phyloP scores from a whole-genome alignment of 2,113 vertebrate species.

The Regulus satrapa region DNA sequence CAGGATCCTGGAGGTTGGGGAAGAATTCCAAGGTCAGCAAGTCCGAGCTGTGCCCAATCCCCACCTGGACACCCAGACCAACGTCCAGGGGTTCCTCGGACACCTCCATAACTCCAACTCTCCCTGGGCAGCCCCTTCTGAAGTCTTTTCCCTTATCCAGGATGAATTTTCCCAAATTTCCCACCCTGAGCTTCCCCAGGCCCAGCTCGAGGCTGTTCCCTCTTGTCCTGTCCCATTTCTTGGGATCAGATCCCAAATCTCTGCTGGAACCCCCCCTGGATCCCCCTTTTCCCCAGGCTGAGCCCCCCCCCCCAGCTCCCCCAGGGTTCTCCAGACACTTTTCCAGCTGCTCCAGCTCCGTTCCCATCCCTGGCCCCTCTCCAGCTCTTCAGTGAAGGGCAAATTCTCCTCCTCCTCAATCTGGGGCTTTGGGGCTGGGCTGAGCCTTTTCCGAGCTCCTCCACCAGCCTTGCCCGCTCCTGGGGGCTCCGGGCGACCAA shows the following conservation, averaged over 20 bases:
- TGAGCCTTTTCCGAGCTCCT: not conserved
- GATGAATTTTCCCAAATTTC: not conserved
- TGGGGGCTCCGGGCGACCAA: not conserved
- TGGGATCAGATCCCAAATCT: not conserved
- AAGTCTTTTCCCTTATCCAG: not conserved
- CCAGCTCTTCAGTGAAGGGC: fast-evolving
- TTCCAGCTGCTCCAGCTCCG: not conserved
- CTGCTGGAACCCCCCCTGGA: not conserved
- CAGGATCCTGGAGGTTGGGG: not conserved
- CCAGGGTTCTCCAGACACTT: not conserved
- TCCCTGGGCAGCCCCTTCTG: not conserved
- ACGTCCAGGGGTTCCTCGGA: fast-evolving
- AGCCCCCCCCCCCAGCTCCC: too few species aligned
- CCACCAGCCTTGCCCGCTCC: not conserved
- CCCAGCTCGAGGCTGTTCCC: not conserved
- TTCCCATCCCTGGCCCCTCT: fast-evolving
- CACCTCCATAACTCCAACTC: not conserved
- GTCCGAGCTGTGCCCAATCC: fast-evolving
- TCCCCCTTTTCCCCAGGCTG: not conserved
- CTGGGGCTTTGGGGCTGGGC: fast-evolving
- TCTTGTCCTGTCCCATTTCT: not conserved
- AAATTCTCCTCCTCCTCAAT: not conserved
- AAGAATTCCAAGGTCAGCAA: not conserved
- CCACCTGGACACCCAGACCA: too few species aligned
- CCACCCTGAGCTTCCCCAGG: not conserved